These are phyloP conservation scores for Baronia brevicornis DNA, from an alignment of 2,888 invertebrate genomes.

Conservation along the genomic window DNA sequence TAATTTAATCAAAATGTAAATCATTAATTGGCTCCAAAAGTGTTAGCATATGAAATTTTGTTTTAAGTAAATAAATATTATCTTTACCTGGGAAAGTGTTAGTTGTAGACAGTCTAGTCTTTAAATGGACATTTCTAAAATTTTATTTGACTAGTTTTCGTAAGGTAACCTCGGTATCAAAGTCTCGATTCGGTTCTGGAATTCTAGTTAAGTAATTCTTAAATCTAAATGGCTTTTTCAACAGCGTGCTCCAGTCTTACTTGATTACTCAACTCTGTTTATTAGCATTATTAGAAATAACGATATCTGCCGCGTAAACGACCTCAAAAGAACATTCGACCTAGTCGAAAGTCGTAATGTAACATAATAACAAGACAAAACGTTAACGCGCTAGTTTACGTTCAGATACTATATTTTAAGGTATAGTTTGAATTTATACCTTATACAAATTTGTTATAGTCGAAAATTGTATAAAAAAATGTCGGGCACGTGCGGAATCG, in stretches of 20 bases:
- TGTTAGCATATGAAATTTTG: too few species aligned
- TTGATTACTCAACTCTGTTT: slow-evolving; percentile 39
- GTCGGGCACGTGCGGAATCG: slow-evolving; percentile 67
- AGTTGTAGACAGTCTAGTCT: too few species aligned
- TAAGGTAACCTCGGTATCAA: too few species aligned
- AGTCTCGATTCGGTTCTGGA: too few species aligned
- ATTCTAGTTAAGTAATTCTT: too few species aligned
- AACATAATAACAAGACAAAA: slow-evolving; percentile 67
- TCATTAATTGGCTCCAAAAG: too few species aligned
- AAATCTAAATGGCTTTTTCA: too few species aligned
- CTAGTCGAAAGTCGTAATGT: slow-evolving; percentile 66
- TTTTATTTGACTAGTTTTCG: too few species aligned
- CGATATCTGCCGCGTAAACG: slow-evolving; percentile 55
- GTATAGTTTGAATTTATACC: slow-evolving; percentile 24
- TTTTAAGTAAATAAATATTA: too few species aligned
- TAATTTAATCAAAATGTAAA: too few species aligned
- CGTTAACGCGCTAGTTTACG: slow-evolving; percentile 70
- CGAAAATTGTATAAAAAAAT: slow-evolving; percentile 34
- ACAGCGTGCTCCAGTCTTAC: slow-evolving; percentile 16
- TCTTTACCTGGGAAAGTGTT: too few species aligned
- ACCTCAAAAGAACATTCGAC: slow-evolving; percentile 73
- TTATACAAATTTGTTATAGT: slow-evolving; percentile 30
- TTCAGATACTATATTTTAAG: slow-evolving; percentile 38
- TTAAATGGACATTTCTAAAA: too few species aligned
- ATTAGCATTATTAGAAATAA: slow-evolving; percentile 34